Evolutionary conservation across 2,113 vertebrate genomes (phyloP).

Genomic region (Zingel zingel): DNA sequence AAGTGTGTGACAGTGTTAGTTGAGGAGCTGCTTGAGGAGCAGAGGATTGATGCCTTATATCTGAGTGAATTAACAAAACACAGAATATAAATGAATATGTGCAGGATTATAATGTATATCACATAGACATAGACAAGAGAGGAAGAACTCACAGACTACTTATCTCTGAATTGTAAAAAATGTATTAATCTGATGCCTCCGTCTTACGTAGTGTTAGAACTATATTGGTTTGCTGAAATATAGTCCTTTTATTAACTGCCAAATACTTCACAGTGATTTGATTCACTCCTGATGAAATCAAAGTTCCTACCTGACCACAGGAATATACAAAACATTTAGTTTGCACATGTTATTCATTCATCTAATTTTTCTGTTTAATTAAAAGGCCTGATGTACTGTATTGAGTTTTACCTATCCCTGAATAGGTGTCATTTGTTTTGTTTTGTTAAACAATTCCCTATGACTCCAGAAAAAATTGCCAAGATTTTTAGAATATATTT

Average conservation of each 20-base stretch:
- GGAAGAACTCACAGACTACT: neutral
- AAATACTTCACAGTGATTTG: constrained; percentile 16
- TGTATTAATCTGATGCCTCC: neutral
- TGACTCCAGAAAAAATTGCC: neutral
- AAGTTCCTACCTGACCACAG: constrained; percentile 8
- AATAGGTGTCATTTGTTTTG: neutral
- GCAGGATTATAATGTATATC: constrained; percentile 5
- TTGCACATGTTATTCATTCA: neutral
- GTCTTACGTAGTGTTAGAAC: neutral
- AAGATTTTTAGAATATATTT: neutral
- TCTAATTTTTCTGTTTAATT: neutral
- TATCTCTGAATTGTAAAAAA: neutral
- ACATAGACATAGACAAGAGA: neutral
- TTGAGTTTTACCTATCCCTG: neutral
- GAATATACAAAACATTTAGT: neutral
- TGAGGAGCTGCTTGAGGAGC: neutral
- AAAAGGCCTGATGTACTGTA: neutral
- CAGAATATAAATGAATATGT: neutral
- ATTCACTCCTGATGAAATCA: constrained; percentile 16
- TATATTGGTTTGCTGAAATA: neutral
- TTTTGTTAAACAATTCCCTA: constrained; percentile 12
- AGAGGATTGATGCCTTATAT: constrained; percentile 2
- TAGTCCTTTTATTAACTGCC: neutral
- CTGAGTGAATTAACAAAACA: constrained; percentile 31
- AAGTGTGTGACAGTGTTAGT: constrained; percentile 27